A percentile compares a stretch with the other conserved stretches of the same genome.
Evolutionary conservation across 1,140 invertebrate genomes (phyloP).

Genomic region (Anthonomus grandis): DNA sequence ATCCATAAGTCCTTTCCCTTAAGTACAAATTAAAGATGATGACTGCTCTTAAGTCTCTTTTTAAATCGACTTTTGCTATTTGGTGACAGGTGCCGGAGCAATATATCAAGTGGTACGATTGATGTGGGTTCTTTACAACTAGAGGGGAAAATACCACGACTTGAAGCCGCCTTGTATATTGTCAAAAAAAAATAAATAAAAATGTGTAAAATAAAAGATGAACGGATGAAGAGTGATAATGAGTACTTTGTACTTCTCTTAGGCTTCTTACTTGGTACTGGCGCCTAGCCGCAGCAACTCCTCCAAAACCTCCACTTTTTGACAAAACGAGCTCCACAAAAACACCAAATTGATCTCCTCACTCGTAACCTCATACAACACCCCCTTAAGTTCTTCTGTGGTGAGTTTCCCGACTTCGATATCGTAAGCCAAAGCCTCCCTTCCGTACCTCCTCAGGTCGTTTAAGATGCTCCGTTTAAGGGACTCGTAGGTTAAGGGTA

Average conservation of each 20-base stretch:
- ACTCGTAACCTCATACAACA: not conserved
- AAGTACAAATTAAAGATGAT: no score
- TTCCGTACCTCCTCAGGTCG: not conserved
- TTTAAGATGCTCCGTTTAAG: not conserved
- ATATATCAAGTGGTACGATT: no score
- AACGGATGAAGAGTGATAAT: no score
- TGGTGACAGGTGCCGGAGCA: no score
- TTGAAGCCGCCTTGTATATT: no score
- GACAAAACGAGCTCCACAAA: not conserved
- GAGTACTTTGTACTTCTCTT: no score
- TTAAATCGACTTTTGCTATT: no score
- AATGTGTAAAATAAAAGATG: no score
- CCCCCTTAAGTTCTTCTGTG: not conserved
- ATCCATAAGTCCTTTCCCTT: no score
- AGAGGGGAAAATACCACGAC: no score
- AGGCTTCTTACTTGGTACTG: not conserved
- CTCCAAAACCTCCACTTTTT: not conserved
- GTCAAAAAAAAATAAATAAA: not conserved
- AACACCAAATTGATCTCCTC: not conserved
- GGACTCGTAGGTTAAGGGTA: not conserved
- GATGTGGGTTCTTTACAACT: no score
- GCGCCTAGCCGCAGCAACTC: not conserved
- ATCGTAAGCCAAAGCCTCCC: not conserved
- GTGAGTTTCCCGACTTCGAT: not conserved
- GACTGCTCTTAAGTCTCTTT: no score